Evolutionary conservation across 2,888 invertebrate genomes (phyloP), one percentile per base, ranked within the genome.

Genomic region (Cantharis nigra): DNA sequence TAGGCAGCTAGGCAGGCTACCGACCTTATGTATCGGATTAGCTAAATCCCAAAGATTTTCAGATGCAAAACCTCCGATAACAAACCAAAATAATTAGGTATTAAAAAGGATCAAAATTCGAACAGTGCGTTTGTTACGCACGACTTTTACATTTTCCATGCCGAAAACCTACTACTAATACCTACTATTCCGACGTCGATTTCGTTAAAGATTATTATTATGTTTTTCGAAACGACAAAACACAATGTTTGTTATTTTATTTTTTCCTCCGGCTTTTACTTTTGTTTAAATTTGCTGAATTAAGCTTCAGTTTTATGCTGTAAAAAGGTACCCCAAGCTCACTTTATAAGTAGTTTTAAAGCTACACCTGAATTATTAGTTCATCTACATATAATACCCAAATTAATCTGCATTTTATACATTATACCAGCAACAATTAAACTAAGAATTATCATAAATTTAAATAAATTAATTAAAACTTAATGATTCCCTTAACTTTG

Each of bases 81-180:
- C 81, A 82, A 83, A 83, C 82, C 81, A 78, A 82, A 81, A 83
- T 83, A 83, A 83, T 83, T 83, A 83, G 82, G 82, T 79, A 81
- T 82, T 81, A 81, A 80, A 82, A 77, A 69, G 74, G 78, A 79
- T 72, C 75, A 76, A 63, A 71, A 62, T 70, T 67, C 62, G 64
- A 74, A 70, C 62, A 63, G 76, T 69, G 69, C 63, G 72, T 76
- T 76, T 69, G 76, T 72, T 76, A 76, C 76, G 76, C 76, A 76
- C 49, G 63, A 72, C 49, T 75, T 75, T 33, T 33, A 33, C 33
- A 33, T 33, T 33, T 33, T 33, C 33, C 13, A 13, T 33, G 33
- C 13, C 33, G 33, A 33, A 33, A 33, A 33, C 13, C 33, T 33
- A 33, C 33, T 33, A 33, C 33, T 33, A 33, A 33, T 33, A 33